phyloP scores from a whole-genome alignment of 2,888 invertebrate species.

The Hydropsyche betteni region DNA sequence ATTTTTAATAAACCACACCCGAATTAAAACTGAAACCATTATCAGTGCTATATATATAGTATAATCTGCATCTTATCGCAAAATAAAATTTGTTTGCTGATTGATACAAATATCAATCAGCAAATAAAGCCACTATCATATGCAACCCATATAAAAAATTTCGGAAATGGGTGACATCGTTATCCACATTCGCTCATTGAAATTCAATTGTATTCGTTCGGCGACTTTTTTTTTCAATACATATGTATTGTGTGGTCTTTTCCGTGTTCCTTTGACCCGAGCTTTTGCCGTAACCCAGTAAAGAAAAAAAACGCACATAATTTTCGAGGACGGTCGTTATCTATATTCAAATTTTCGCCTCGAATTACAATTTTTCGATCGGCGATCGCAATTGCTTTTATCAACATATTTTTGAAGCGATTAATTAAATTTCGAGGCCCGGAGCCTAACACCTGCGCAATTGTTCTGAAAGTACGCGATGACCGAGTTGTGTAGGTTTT shows the following conservation, averaged over 20 bases:
- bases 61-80: no score
- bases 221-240: slow-evolving; percentile 27
- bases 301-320: slow-evolving; percentile 27
- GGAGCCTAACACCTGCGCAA: slow-evolving; percentile 2
- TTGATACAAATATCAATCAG: no score
- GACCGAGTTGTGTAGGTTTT: no score
- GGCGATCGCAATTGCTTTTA: no score
- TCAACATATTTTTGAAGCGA: neutral
- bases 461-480: neutral
- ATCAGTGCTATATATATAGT: no score
- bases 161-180: neutral
- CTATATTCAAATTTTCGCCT: neutral
- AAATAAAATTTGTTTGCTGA: no score
- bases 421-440: neutral
- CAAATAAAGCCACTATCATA: no score
- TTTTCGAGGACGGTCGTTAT: neutral
- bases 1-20: no score
- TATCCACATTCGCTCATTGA: slow-evolving; percentile 14
- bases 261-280: slow-evolving; percentile 13
- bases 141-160: neutral
- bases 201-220: slow-evolving; percentile 27
- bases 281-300: slow-evolving; percentile 43
- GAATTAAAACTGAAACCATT: no score
- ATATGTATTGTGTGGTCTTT: slow-evolving; percentile 6
- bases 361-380: no score